Base-by-base conservation (phyloP, 2,113 vertebrate genomes). In the Phrynosoma blainvillii region DNA sequence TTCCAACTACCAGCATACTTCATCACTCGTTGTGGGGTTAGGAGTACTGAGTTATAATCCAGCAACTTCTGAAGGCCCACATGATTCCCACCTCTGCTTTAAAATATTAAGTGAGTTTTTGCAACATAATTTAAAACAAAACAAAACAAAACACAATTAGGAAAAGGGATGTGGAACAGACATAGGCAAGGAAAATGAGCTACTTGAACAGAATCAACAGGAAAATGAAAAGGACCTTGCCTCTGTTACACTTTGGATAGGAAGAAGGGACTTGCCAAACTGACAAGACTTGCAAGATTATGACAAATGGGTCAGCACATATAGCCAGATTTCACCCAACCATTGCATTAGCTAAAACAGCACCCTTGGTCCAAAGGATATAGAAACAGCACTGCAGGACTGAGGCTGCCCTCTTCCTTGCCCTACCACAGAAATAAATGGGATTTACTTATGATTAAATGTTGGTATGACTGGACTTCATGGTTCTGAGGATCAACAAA, bases 361-460 rank as follows among this genome's bases (percentile, higher is more conserved):
- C 4, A 71, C 32, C 66, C 68, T 36, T 80, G 25, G 42, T 36
- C n/a, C 14, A 27, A 79, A 86, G 23, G n/a, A 12, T 65, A 79
- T 6, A 62, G 27, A 74, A 59, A 30, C 32, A 32, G n/a, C 4
- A 27, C 13, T 20, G 54, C 52, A 42, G 21, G 65, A 68, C 12
- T 40, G 36, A 71, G 23, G 8, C 23, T 81, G 68, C 5, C 73
- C n/a, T 21, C 32, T 23, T 87, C 23, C 25, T 59, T 71, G 42
- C 54, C 12, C 32, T 87, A 40, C 77, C 32, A 42, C 47, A 7
- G 52, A 74, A 74, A 23, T 56, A 40, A 42, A 56, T 16, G 77
- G 42, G 36, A 87, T 73, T 81, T 70, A 86, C 52, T 36, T 86
- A 30, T 66, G 66, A 86, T 68, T 56, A 71, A 80, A 54, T 47